Percentiles rank a stretch among this genome's conserved stretches.
Evolutionary conservation across 2,797 vertebrate species (phyloP).

Genomic region (Propithecus deckenii): DNA sequence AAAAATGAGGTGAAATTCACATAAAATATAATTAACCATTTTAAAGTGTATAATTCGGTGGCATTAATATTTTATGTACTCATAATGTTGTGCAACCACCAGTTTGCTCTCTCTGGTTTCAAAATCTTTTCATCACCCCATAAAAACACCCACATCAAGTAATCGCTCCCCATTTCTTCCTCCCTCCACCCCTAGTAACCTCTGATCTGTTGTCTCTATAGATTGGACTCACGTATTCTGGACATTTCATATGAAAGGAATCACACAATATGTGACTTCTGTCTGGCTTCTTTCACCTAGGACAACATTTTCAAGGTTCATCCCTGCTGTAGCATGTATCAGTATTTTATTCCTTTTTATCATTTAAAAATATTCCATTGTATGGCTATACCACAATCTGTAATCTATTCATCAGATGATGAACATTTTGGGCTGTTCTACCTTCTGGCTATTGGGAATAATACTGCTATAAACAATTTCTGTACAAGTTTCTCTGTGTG

Average conservation of each 20-base stretch:
- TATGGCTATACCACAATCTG: fast-evolving
- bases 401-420: not conserved
- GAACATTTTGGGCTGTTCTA: not conserved
- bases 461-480: fast-evolving
- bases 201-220: not conserved
- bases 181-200: not conserved
- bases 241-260: not conserved
- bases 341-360: not conserved
- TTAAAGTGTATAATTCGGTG: no score
- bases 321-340: fast-evolving
- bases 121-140: not conserved
- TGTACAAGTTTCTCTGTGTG: not conserved
- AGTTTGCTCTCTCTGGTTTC: no score
- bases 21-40: not conserved
- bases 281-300: not conserved
- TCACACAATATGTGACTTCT: not conserved
- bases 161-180: not conserved
- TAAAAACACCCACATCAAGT: not conserved
- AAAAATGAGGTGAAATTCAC: not conserved
- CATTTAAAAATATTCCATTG: no score
- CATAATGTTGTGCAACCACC: not conserved
- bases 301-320: not conserved
- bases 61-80: not conserved
- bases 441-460: not conserved
- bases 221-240: not conserved